phyloP scores from a whole-genome alignment of 2,113 vertebrate species.

The Alosa alosa region DNA sequence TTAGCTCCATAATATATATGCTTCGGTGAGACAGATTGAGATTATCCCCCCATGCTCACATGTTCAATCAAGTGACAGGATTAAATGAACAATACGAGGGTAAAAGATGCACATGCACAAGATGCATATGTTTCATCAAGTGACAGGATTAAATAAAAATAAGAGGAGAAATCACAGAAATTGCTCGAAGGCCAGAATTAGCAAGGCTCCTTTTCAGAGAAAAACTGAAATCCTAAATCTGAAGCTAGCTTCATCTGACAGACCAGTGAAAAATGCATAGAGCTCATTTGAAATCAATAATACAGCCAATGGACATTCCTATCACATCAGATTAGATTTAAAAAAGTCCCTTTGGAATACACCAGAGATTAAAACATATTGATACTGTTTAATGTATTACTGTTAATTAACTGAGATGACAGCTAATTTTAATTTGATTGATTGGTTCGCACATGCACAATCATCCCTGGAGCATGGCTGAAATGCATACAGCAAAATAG shows the following conservation, averaged over 20 bases:
- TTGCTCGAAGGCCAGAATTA: neutral
- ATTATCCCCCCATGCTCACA: neutral
- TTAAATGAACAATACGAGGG: neutral
- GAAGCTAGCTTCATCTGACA: neutral
- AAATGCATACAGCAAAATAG: neutral
- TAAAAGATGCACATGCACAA: neutral
- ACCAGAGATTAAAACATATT: neutral
- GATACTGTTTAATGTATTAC: slow-evolving; percentile 1
- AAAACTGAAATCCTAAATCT: neutral
- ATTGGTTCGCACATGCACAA: neutral
- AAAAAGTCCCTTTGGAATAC: neutral
- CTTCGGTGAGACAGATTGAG: neutral
- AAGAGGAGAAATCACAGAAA: neutral
- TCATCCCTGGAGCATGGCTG: neutral
- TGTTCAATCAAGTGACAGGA: neutral
- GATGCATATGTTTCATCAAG: neutral
- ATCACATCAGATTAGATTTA: neutral
- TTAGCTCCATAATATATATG: no score
- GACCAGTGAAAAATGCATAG: neutral
- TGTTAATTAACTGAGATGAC: slow-evolving; percentile 14
- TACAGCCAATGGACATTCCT: neutral
- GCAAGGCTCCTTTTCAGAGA: neutral
- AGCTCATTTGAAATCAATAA: slow-evolving; percentile 9
- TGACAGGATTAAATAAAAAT: neutral
- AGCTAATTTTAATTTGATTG: neutral